These are phyloP conservation scores for Gymnopithys bicolor DNA, from an alignment of 2,797 vertebrate genomes.

Conservation along the genomic window DNA sequence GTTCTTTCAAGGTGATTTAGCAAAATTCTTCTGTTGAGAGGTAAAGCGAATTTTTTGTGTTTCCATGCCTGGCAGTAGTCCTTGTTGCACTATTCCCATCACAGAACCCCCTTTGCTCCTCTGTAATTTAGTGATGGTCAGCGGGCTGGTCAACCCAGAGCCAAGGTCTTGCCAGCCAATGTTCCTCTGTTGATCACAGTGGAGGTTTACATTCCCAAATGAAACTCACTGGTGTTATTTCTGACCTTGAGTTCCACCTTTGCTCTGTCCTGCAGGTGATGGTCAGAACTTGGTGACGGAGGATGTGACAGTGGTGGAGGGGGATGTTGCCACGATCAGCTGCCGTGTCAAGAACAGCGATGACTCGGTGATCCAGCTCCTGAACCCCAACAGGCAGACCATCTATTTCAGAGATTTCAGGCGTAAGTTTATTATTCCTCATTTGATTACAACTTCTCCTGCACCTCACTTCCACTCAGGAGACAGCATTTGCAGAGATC, in stretches of 20 bases:
- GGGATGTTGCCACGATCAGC: conserved; percentile 95
- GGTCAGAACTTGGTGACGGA: conserved; percentile 93
- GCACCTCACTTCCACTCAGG: neutral
- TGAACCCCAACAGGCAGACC: conserved; percentile 98
- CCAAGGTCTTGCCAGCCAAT: accelerated
- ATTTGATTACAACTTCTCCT: neutral
- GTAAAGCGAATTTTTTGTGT: neutral
- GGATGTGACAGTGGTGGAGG: conserved; percentile 95
- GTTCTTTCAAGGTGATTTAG: neutral
- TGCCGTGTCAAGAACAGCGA: conserved; percentile 97
- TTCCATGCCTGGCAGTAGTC: accelerated
- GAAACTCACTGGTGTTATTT: accelerated
- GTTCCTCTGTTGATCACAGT: accelerated
- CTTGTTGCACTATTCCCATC: neutral
- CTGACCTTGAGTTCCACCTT: neutral
- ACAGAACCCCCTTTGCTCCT: neutral
- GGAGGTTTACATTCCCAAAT: neutral
- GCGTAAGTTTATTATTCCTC: conserved; percentile 82
- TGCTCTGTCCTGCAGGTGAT: conserved; percentile 77
- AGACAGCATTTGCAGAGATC: neutral
- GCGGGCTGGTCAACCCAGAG: accelerated
- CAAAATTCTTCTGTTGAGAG: neutral
- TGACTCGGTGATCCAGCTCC: conserved; percentile 97
- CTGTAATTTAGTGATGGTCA: accelerated
- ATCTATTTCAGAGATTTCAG: conserved; percentile 97